Evolutionary conservation across 2,113 vertebrate genomes (phyloP).

Genomic region (Saimiri boliviensis): DNA sequence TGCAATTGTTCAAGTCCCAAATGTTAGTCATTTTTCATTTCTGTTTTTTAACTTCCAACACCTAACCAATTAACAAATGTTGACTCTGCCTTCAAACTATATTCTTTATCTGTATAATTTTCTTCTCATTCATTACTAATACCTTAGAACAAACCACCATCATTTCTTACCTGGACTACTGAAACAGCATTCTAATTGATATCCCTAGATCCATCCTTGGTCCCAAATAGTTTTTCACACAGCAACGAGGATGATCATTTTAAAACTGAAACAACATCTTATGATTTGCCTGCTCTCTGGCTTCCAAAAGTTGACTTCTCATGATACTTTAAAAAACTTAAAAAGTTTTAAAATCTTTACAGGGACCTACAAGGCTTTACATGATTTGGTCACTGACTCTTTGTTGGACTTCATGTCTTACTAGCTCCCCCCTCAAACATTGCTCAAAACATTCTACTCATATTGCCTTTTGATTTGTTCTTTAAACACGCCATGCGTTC

Average conservation of each 20-base stretch:
- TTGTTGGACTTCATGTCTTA: neutral
- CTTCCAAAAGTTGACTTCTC: neutral
- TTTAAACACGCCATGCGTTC: neutral
- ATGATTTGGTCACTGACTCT: neutral
- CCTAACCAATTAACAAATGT: slow-evolving; percentile 9
- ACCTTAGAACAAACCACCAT: neutral
- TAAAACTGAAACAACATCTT: slow-evolving; percentile 30
- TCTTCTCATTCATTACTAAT: neutral
- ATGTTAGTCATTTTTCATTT: neutral
- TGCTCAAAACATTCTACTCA: neutral
- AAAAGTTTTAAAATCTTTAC: neutral
- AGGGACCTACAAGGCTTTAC: neutral
- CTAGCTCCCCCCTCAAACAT: neutral
- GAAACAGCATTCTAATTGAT: slow-evolving; percentile 14
- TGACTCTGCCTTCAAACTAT: neutral
- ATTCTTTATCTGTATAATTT: slow-evolving; percentile 1
- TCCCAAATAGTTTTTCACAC: neutral
- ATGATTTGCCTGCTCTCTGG: neutral
- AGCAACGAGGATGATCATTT: slow-evolving; percentile 7
- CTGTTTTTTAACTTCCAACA: neutral
- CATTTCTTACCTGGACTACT: neutral
- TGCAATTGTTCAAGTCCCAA: neutral
- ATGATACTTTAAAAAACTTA: neutral
- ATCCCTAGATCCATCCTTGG: neutral
- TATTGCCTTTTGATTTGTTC: neutral